These are phyloP conservation scores for Calameuta idolon DNA, from an alignment of 2,888 invertebrate genomes.

Conservation along the genomic window DNA sequence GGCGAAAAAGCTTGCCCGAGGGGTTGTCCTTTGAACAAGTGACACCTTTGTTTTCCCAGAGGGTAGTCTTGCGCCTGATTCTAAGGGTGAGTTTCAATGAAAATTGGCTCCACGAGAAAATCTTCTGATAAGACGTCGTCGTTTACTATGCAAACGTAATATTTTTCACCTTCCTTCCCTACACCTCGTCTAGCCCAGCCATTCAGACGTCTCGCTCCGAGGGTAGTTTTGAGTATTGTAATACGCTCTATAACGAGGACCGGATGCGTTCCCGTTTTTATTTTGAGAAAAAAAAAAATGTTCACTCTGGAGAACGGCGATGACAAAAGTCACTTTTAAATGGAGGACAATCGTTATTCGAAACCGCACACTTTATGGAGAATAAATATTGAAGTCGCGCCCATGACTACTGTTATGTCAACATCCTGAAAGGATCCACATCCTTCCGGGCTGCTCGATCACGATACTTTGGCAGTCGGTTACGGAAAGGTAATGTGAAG, in stretches of 20 bases:
- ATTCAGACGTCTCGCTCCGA: no score
- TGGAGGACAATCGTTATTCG: not conserved
- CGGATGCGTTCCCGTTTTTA: no score
- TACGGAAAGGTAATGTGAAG: no score
- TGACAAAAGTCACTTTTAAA: no score
- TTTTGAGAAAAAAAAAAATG: no score
- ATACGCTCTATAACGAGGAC: no score
- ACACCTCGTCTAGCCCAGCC: not conserved
- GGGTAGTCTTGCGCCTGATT: not conserved
- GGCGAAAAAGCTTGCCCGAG: constrained; percentile 24
- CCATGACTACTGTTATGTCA: constrained; percentile 40
- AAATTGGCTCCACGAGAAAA: not conserved
- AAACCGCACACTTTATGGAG: constrained; percentile 1
- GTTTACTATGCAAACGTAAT: no score
- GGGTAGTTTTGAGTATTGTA: no score
- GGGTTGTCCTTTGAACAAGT: constrained; percentile 52
- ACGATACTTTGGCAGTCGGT: not conserved
- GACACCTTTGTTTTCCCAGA: constrained; percentile 56
- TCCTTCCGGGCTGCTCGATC: constrained; percentile 41
- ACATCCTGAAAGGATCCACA: constrained; percentile 42
- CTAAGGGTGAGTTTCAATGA: not conserved
- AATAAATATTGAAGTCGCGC: constrained; percentile 54
- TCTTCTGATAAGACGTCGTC: no score
- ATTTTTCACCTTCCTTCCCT: not conserved
- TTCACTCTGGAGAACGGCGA: no score